phyloP scores from a whole-genome alignment of 2,113 vertebrate genomes.

The Stigmatopora argus region DNA sequence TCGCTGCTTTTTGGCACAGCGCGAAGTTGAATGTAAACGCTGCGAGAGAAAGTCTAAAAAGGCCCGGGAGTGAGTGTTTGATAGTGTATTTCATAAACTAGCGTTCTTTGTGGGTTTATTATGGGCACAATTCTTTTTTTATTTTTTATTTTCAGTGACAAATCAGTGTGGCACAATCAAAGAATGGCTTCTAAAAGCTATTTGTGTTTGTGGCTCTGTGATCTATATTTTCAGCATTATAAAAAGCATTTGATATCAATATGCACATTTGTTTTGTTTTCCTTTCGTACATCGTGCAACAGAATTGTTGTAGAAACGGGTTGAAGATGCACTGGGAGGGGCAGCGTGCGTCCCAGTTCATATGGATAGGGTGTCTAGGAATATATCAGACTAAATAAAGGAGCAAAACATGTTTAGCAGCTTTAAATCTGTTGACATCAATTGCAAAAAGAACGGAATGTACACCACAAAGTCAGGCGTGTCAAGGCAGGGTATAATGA shows the following conservation, averaged over 20 bases:
- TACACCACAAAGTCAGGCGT: not conserved
- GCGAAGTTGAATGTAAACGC: constrained; percentile 52
- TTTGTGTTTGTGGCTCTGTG: constrained; percentile 55
- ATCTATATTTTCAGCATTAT: constrained; percentile 47
- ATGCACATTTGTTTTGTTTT: constrained; percentile 15
- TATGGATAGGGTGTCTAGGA: no score
- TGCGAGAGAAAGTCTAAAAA: constrained; percentile 11
- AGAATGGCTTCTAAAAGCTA: constrained; percentile 48
- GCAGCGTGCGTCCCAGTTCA: no score
- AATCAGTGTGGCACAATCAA: constrained; percentile 56
- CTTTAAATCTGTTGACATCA: not conserved
- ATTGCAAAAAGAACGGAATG: not conserved
- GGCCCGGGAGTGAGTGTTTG: constrained; percentile 1
- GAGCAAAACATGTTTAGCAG: not conserved
- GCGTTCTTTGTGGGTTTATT: constrained; percentile 34
- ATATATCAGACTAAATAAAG: no score
- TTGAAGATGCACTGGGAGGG: no score
- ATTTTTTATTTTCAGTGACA: constrained; percentile 44
- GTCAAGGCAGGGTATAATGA: not conserved
- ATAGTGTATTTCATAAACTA: constrained; percentile 12
- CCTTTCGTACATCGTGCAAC: not conserved
- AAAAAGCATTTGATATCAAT: constrained; percentile 49
- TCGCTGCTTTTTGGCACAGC: constrained; percentile 25
- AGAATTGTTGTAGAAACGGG: no score
- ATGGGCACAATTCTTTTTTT: constrained; percentile 33